phyloP scores from a whole-genome alignment of 2,888 invertebrate genomes.

The Dioctria rufipes region DNA sequence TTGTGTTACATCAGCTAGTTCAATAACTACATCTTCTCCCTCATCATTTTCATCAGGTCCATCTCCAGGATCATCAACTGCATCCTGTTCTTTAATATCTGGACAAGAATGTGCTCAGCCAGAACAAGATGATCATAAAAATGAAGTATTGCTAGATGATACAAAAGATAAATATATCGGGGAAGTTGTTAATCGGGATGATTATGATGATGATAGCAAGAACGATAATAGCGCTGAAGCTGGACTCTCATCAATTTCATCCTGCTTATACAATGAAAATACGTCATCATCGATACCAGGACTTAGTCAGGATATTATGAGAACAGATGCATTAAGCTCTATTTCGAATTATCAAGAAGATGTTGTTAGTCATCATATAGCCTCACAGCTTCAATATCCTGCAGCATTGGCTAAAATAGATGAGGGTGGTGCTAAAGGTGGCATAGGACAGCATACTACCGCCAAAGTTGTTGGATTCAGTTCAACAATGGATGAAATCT shows the following conservation, averaged over 20 bases:
- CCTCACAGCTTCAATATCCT: not conserved
- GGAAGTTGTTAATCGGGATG: not conserved
- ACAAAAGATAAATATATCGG: not conserved
- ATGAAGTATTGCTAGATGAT: not conserved
- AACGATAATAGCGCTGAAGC: conserved; percentile 59
- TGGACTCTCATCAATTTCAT: conserved; percentile 69
- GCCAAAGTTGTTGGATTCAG: conserved; percentile 64
- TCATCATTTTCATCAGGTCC: conserved; percentile 71
- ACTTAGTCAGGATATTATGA: conserved; percentile 58
- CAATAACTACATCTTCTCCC: conserved; percentile 70
- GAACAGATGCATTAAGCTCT: conserved; percentile 59
- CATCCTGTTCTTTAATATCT: conserved; percentile 62
- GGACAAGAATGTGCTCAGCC: conserved; percentile 3
- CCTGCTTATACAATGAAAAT: conserved; percentile 58
- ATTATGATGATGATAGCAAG: not conserved
- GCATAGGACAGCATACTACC: conserved; percentile 29
- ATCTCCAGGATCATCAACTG: conserved; percentile 66
- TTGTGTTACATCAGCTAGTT: conserved; percentile 64
- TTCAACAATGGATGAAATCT: conserved; percentile 72
- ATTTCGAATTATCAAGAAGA: conserved; percentile 49
- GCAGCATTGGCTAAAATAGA: conserved; percentile 12
- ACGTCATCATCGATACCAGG: conserved; percentile 57
- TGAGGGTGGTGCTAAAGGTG: conserved; percentile 2
- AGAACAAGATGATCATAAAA: not conserved
- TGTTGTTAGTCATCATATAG: not conserved